These are phyloP conservation scores for Apis florea DNA, from an alignment of 1,140 invertebrate genomes.

Conservation along the genomic window DNA sequence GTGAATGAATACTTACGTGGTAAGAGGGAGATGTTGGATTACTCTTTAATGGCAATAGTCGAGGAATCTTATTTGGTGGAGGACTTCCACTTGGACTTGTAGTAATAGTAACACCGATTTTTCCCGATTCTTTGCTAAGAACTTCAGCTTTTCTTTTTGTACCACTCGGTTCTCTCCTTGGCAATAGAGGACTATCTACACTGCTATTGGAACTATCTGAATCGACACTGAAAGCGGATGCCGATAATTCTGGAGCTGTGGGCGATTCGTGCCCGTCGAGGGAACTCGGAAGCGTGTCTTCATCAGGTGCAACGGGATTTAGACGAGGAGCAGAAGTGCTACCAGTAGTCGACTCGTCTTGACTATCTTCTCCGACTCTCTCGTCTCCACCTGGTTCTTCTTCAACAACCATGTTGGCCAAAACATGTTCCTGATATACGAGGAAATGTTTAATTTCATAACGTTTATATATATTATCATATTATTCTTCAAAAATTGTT, in stretches of 20 bases:
- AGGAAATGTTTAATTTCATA: neutral
- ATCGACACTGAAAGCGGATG: constrained; percentile 80
- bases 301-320: constrained; percentile 77
- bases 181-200: constrained; percentile 79
- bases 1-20: constrained; percentile 67
- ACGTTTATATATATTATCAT: neutral
- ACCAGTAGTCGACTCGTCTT: constrained; percentile 75
- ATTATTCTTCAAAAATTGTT: neutral
- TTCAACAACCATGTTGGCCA: constrained; percentile 77
- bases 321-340: constrained; percentile 71
- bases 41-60: constrained; percentile 74
- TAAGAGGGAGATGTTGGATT: constrained; percentile 73
- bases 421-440: constrained; percentile 72
- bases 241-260: constrained; percentile 69
- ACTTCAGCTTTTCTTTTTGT: constrained; percentile 92
- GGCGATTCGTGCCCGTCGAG: constrained; percentile 77
- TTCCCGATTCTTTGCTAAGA: constrained; percentile 90
- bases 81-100: constrained; percentile 84
- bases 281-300: constrained; percentile 80
- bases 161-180: constrained; percentile 80
- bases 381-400: constrained; percentile 79
- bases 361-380: constrained; percentile 77
- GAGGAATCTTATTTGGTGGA: constrained; percentile 81
- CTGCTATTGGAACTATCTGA: constrained; percentile 83
- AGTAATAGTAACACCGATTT: constrained; percentile 93